Evolutionary conservation across 2,888 invertebrate species (phyloP).

Genomic region (Oligia latruncula): DNA sequence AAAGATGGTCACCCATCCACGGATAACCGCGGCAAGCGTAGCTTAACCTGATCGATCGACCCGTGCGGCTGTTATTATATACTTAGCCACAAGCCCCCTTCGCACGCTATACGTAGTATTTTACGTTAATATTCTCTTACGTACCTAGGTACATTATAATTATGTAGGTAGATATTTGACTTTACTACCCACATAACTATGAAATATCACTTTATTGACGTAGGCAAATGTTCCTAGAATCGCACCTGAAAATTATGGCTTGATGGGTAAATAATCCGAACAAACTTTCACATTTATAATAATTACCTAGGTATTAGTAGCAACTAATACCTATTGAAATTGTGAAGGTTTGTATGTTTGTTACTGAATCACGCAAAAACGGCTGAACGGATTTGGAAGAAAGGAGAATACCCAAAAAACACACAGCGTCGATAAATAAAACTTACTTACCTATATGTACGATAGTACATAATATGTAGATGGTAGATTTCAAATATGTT

Average conservation of each 20-base stretch:
- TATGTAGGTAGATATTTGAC: slow-evolving; percentile 16
- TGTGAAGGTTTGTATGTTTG: neutral
- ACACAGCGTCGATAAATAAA: neutral
- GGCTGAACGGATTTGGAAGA: neutral
- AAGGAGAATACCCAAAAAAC: neutral
- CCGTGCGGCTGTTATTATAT: too few species aligned
- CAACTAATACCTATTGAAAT: neutral
- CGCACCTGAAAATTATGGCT: slow-evolving; percentile 12
- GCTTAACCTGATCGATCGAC: too few species aligned
- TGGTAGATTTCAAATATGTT: neutral
- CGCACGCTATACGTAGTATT: neutral
- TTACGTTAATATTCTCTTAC: neutral
- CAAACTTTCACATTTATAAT: too few species aligned
- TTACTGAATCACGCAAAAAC: neutral
- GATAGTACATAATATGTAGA: neutral
- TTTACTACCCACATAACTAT: slow-evolving; percentile 21
- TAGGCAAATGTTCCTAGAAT: slow-evolving; percentile 33
- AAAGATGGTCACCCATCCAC: too few species aligned
- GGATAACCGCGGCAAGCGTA: too few species aligned
- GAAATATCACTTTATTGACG: slow-evolving; percentile 37
- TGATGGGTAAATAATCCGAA: slow-evolving; percentile 33
- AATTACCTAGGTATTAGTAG: too few species aligned
- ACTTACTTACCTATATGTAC: neutral
- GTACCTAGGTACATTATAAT: too few species aligned
- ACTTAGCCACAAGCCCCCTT: too few species aligned